phyloP scores from a whole-genome alignment of 2,113 vertebrate genomes.

The Prionailurus viverrinus region DNA sequence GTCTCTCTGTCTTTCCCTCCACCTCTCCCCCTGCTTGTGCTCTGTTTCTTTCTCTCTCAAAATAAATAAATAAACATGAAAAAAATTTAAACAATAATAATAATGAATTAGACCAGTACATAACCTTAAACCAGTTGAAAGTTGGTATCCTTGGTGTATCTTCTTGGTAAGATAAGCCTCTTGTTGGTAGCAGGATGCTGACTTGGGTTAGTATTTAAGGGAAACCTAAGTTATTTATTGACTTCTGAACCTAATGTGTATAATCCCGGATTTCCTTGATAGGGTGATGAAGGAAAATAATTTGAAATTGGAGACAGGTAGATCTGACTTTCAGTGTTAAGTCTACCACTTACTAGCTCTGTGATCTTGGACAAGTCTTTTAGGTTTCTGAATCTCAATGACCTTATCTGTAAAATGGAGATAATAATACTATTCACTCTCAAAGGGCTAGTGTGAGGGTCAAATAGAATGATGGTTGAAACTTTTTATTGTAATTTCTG shows the following conservation, averaged over 20 bases:
- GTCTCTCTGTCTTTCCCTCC: accelerated
- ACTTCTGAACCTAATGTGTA: not conserved
- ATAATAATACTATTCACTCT: not conserved
- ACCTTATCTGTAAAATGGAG: not conserved
- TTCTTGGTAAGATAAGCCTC: not conserved
- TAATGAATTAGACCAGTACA: not conserved
- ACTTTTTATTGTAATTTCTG: not conserved
- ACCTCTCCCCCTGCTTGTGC: too few relatives aligned
- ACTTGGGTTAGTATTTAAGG: not conserved
- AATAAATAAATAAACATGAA: too few relatives aligned
- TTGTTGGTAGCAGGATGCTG: not conserved
- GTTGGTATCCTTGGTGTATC: not conserved
- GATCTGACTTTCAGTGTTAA: not conserved
- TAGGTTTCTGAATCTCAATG: not conserved
- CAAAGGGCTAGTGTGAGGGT: not conserved
- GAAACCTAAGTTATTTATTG: not conserved
- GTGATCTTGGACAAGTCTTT: not conserved
- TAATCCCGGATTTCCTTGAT: not conserved
- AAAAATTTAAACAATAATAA: too few relatives aligned
- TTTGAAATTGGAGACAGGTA: not conserved
- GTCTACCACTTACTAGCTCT: not conserved
- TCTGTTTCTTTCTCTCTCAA: too few relatives aligned
- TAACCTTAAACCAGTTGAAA: not conserved
- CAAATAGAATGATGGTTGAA: not conserved
- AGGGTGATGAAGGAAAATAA: not conserved